phyloP scores from a whole-genome alignment of 2,113 vertebrate species.

The Melanerpes formicivorus region DNA sequence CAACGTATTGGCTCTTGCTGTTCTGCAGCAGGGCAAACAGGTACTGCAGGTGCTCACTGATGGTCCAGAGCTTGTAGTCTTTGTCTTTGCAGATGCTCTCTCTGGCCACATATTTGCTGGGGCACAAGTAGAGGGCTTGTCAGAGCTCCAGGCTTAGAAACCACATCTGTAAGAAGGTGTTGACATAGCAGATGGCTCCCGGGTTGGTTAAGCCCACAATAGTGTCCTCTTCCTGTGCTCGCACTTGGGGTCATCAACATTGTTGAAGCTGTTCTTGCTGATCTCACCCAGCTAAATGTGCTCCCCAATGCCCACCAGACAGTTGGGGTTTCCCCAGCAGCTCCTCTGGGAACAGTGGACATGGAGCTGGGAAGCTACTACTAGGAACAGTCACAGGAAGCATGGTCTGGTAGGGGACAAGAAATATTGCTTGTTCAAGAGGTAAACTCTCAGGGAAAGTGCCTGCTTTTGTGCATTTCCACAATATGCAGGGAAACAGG shows the following conservation, averaged over 20 bases:
- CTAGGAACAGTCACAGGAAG: not conserved
- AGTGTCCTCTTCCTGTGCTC: constrained; percentile 93
- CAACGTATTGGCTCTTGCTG: constrained; percentile 94
- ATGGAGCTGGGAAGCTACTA: not conserved
- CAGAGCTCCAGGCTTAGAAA: constrained; percentile 96
- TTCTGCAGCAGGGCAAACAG: constrained; percentile 96
- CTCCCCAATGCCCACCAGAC: constrained; percentile 95
- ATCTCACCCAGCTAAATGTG: constrained; percentile 96
- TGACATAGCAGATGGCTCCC: constrained; percentile 96
- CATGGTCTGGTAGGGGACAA: accelerated
- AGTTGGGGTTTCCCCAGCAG: constrained; percentile 97
- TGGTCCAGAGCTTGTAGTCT: constrained; percentile 91
- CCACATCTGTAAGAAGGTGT: constrained; percentile 98
- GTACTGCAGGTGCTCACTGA: constrained; percentile 97
- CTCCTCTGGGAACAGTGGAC: constrained; percentile 74
- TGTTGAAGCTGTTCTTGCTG: constrained; percentile 94
- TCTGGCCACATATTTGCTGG: constrained; percentile 75
- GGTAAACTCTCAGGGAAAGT: not conserved
- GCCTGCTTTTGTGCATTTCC: not conserved
- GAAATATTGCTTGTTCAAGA: not conserved
- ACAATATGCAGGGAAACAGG: accelerated
- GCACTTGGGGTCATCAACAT: constrained; percentile 95
- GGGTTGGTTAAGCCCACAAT: constrained; percentile 97
- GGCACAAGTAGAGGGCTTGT: constrained; percentile 89
- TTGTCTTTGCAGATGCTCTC: constrained; percentile 59